Evolutionary conservation across 2,888 invertebrate genomes (phyloP), one percentile per base, ranked within the genome.

Genomic region (Acrocyrtus sp.): DNA sequence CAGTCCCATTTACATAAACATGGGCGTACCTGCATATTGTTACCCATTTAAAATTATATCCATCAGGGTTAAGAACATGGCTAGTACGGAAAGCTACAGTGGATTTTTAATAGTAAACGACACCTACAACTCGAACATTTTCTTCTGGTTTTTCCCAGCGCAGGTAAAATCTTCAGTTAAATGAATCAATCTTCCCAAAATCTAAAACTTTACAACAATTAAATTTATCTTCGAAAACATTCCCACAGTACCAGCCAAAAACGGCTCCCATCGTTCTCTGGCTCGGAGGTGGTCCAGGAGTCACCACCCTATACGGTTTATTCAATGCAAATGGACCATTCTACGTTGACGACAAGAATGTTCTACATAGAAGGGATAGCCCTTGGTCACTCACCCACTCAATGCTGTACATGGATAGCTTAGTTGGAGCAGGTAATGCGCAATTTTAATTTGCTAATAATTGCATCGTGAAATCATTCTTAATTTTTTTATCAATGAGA

Each of bases 91-190:
- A 34, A 92, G 92, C 82, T 92, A 91, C 82, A 87, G 92, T 17
- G 93, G 93, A 10, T 95, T 90, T 83, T 86, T 96, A 63, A 96
- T 95, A 0, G 95, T 96, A 0, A 90, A 95, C 83, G 88, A 90
- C 81, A 84, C 86, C 0, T 90, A 87, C 82, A 88, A 92, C 80
- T 93, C 94, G 0, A 94, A 95, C 82, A 87, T 93, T 85, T 96
- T 95, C 85, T 94, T 96, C 84, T 96, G 95, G 95, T 95, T 92
- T 83, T 95, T 95, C 83, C 94, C 94, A 0, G 90, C 94, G 0
- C 88, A 89, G 83, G 86, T 86, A 75, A 81, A n/a, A n/a, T n/a
- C n/a, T n/a, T n/a, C n/a, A 6, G 8, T 21, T 6, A 22, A 22
- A 10, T 51, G 15, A 6, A 51, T 8, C 10, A 48, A 48, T 8